Conservation (phyloP, 1,140 invertebrate species). For the Drosophila biarmipes region DNA sequence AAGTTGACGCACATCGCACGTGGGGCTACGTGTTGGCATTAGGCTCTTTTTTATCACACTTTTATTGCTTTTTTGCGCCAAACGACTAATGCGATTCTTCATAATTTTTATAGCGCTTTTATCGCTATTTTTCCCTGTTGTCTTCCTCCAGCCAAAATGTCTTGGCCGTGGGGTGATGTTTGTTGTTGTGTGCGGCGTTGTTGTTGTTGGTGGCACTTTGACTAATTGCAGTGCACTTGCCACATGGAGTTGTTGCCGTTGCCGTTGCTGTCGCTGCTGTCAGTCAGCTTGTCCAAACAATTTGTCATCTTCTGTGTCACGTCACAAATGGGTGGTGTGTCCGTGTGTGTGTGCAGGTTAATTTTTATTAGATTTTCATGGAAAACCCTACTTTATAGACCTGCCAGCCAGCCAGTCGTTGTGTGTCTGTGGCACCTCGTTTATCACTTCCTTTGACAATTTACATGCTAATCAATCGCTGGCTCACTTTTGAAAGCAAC, state of each 20-base stretch:
- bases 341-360: conserved; percentile 38
- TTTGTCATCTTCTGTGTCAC: conserved; percentile 82
- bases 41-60: conserved; percentile 66
- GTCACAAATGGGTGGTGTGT: conserved; percentile 58
- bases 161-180: conserved; percentile 39
- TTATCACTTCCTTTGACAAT: conserved; percentile 81
- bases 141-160: conserved; percentile 57
- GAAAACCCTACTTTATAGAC: conserved; percentile 49
- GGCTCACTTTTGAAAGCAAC: conserved; percentile 19
- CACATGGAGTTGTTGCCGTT: conserved; percentile 64
- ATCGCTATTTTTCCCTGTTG: conserved; percentile 58
- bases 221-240: conserved; percentile 80
- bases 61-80: conserved; percentile 59
- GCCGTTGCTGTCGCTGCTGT: conserved; percentile 54
- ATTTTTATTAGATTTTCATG: conserved; percentile 79
- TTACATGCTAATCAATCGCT: conserved; percentile 75
- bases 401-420: conserved; percentile 22
- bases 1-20: conserved; percentile 76
- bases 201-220: conserved; percentile 66
- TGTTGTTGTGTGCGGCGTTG: conserved; percentile 19
- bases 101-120: conserved; percentile 59
- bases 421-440: conserved; percentile 54
- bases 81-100: conserved; percentile 45
- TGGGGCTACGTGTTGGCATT: conserved; percentile 69
- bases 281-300: conserved; percentile 72